These are phyloP conservation scores for Oreochromis grahami DNA, from an alignment of 2,797 vertebrate genomes.

Conservation along the genomic window DNA sequence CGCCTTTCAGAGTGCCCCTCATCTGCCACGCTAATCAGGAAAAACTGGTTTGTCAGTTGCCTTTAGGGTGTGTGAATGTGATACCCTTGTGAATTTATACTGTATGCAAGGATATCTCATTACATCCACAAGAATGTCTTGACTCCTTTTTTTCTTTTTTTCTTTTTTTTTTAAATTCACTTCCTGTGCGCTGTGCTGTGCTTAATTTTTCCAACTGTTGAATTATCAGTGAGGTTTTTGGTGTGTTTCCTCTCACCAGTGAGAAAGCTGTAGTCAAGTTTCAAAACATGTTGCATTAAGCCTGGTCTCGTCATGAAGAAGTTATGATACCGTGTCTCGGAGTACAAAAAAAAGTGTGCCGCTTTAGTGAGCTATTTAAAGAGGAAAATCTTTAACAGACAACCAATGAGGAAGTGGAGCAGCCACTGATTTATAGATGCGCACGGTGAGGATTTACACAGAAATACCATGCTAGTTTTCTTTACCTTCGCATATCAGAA, in stretches of 20 bases:
- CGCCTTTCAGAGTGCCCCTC: background rate
- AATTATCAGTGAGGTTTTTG: conserved; percentile 9
- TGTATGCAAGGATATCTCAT: background rate
- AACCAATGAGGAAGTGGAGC: background rate
- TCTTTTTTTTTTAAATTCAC: background rate
- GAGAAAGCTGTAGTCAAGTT: background rate
- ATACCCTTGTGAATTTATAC: background rate
- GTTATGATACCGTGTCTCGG: background rate
- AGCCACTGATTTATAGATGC: background rate
- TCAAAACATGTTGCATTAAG: background rate
- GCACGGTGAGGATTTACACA: background rate
- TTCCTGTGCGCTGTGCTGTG: background rate
- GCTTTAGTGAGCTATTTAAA: background rate
- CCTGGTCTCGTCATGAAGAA: background rate
- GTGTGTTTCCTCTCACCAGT: background rate
- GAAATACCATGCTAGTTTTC: background rate
- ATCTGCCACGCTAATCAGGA: background rate
- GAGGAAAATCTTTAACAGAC: background rate
- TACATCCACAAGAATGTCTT: background rate
- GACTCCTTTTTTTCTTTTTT: background rate
- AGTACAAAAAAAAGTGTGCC: background rate
- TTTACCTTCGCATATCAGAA: background rate
- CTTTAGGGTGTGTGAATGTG: background rate
- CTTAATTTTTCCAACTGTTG: conserved; percentile 1
- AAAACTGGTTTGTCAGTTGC: background rate